phyloP scores from a whole-genome alignment of 2,888 invertebrate genomes.

The Belgica antarctica region DNA sequence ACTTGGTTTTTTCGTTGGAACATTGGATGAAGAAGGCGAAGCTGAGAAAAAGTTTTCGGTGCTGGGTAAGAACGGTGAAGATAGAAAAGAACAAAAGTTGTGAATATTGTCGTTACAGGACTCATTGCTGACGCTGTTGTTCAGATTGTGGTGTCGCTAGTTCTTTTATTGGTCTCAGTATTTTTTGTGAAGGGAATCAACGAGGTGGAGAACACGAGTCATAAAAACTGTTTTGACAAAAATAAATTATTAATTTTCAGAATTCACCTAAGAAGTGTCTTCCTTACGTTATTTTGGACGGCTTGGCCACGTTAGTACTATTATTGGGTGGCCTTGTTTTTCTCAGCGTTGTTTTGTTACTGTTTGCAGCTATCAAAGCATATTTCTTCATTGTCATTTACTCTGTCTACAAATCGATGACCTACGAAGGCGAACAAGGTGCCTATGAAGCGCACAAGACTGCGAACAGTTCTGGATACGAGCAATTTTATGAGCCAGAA shows the following conservation, averaged over 20 bases:
- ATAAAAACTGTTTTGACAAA: too few species aligned
- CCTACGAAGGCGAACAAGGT: background rate
- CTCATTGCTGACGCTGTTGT: background rate
- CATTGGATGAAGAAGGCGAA: background rate
- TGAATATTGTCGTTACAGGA: too few species aligned
- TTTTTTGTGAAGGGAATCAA: background rate
- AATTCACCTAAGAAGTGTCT: background rate
- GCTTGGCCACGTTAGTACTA: background rate
- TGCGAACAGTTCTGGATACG: background rate
- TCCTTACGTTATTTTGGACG: background rate
- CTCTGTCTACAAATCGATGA: background rate
- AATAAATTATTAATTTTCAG: background rate
- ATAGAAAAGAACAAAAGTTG: background rate
- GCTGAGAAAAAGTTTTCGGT: background rate
- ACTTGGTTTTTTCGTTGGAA: background rate
- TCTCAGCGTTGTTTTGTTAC: background rate
- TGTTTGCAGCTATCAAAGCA: background rate
- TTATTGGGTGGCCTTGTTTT: background rate
- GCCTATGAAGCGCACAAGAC: background rate
- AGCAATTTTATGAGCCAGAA: conserved; percentile 3
- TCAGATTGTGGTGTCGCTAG: background rate
- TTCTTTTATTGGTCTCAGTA: too few species aligned
- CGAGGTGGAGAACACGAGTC: background rate
- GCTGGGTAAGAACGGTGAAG: background rate
- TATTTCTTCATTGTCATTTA: background rate